A percentile compares a stretch with the other conserved stretches of the same genome.
Evolutionary conservation across 1,140 invertebrate genomes (phyloP).

Genomic region (Mercenaria mercenaria): DNA sequence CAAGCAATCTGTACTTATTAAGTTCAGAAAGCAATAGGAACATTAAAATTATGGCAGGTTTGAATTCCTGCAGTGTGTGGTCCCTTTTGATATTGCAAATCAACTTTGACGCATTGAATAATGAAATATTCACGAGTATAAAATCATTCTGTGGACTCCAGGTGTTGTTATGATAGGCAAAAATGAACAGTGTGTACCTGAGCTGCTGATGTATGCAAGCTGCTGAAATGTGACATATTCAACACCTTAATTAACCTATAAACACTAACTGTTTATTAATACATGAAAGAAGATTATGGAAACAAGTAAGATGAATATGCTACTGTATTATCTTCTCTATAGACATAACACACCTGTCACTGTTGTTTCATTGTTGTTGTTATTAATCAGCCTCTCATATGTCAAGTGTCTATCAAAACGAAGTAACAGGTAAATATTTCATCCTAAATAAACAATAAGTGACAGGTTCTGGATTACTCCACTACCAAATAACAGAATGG

Average conservation of each 20-base stretch:
- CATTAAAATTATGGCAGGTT: not conserved
- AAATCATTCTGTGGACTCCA: not conserved
- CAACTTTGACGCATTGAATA: not conserved
- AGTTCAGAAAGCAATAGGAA: no score
- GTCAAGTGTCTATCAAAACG: not conserved
- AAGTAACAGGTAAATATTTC: no score
- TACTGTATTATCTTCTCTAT: not conserved
- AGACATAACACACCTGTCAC: constrained; percentile 7
- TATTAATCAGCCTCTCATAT: not conserved
- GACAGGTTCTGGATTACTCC: no score
- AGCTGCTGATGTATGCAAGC: not conserved
- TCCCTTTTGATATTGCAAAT: not conserved
- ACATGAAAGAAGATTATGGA: constrained; percentile 9
- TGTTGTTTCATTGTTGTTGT: not conserved
- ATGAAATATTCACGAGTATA: not conserved
- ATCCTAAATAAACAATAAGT: not conserved
- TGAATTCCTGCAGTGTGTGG: not conserved
- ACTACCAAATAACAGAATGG: no score
- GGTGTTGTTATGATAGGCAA: not conserved
- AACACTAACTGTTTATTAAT: constrained; percentile 21
- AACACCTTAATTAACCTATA: not conserved
- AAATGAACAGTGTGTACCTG: not conserved
- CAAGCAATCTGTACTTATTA: no score
- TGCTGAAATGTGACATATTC: not conserved
- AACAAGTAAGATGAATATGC: not conserved